phyloP scores from a whole-genome alignment of 2,113 vertebrate genomes.

The Cyphotilapia sp. region DNA sequence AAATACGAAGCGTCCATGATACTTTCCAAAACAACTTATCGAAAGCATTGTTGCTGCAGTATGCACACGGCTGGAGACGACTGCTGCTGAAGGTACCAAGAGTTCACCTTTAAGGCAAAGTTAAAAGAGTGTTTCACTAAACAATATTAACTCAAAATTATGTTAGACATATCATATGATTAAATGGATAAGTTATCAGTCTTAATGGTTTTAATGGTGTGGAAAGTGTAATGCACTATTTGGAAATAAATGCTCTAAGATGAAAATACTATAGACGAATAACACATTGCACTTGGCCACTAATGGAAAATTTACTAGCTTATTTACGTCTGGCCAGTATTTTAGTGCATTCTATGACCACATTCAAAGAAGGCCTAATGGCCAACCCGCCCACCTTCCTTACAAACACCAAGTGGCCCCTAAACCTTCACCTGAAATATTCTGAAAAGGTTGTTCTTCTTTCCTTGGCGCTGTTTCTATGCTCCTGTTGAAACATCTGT shows the following conservation, averaged over 20 bases:
- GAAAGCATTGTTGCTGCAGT: not conserved
- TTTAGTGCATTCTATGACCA: not conserved
- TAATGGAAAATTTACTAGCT: conserved; percentile 30
- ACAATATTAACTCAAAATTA: not conserved
- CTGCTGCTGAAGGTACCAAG: not conserved
- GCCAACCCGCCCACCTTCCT: not conserved
- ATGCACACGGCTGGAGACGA: not conserved
- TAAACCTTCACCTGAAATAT: not conserved
- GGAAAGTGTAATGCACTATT: not conserved
- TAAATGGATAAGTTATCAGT: not conserved
- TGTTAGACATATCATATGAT: not conserved
- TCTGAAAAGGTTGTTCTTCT: not conserved
- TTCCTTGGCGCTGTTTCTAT: not conserved
- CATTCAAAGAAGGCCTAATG: not conserved
- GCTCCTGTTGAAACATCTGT: conserved; percentile 25
- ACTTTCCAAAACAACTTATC: not conserved
- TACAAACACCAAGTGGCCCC: not conserved
- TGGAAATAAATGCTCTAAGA: not conserved
- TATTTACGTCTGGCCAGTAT: not conserved
- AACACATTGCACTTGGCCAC: not conserved
- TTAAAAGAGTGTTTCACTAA: not conserved
- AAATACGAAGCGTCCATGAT: not conserved
- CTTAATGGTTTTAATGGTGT: not conserved
- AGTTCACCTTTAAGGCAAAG: not conserved
- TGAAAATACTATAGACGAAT: not conserved